phyloP scores from a whole-genome alignment of 2,113 vertebrate species.

The Microcebus murinus region DNA sequence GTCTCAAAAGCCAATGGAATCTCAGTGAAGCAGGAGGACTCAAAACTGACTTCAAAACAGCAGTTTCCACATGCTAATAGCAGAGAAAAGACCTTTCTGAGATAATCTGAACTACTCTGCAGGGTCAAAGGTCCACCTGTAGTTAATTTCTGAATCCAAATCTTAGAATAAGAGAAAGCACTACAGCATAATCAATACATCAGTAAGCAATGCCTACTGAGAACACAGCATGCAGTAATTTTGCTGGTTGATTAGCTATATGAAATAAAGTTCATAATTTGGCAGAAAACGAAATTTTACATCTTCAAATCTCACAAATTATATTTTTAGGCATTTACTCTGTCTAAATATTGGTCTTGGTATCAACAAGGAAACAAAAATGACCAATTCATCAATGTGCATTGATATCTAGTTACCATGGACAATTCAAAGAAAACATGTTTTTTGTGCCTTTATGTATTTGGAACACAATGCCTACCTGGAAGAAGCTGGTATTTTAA shows the following conservation, averaged over 20 bases:
- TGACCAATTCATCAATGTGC: not conserved
- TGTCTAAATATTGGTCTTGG: not conserved
- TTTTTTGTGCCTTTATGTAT: not conserved
- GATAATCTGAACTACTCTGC: not conserved
- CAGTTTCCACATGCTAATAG: not conserved
- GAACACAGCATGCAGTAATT: not conserved
- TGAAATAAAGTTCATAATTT: slow-evolving; percentile 19
- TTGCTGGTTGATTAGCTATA: not conserved
- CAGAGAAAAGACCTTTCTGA: slow-evolving; percentile 31
- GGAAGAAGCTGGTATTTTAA: not conserved
- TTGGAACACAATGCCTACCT: not conserved
- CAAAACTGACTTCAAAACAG: slow-evolving; percentile 36
- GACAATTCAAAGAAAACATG: not conserved
- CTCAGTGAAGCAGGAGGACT: not conserved
- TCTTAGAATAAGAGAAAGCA: not conserved
- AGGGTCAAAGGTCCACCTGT: not conserved
- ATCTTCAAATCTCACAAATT: not conserved
- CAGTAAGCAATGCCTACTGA: not conserved
- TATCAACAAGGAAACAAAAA: slow-evolving; percentile 41
- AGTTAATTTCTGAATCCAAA: not conserved
- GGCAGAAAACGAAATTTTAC: slow-evolving; percentile 30
- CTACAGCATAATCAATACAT: not conserved
- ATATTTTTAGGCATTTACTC: not conserved
- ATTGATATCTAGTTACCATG: not conserved
- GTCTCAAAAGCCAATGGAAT: slow-evolving; percentile 4